Evolutionary conservation across 2,797 vertebrate genomes (phyloP).

Genomic region (Enteromius radiatus): DNA sequence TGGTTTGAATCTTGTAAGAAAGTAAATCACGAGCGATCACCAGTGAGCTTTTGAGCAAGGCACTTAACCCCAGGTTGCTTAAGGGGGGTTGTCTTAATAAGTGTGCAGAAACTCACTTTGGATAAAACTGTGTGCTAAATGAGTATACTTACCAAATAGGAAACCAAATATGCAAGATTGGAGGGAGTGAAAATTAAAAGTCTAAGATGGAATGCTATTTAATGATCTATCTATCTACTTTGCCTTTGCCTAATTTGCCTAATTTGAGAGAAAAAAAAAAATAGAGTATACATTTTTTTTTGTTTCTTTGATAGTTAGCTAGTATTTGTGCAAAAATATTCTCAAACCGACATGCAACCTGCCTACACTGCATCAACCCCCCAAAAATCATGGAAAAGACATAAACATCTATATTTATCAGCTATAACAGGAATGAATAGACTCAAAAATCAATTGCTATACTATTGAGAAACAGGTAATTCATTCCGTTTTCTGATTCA

Average conservation of each 20-base stretch:
- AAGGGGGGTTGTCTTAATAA: not conserved
- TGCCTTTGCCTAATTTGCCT: too few relatives aligned
- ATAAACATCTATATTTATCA: conserved; percentile 46
- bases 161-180: not conserved
- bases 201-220: not conserved
- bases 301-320: not conserved
- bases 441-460: conserved; percentile 47
- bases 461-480: conserved; percentile 49
- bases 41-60: not conserved
- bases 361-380: not conserved
- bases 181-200: not conserved
- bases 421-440: conserved; percentile 41
- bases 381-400: conserved; percentile 23
- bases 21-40: not conserved
- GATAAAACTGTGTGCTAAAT: not conserved
- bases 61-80: conserved; percentile 15
- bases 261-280: too few relatives aligned
- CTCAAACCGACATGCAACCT: not conserved
- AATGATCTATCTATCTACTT: not conserved
- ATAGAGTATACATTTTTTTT: not conserved
- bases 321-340: not conserved
- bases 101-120: not conserved
- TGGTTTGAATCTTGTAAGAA: not conserved
- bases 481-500: conserved; percentile 50
- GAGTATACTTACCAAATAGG: not conserved